A percentile compares a stretch with the other conserved stretches of the same genome.
These are phyloP conservation scores for Macrocentrus cingulum DNA, from an alignment of 1,140 invertebrate species.

Conservation along the genomic window DNA sequence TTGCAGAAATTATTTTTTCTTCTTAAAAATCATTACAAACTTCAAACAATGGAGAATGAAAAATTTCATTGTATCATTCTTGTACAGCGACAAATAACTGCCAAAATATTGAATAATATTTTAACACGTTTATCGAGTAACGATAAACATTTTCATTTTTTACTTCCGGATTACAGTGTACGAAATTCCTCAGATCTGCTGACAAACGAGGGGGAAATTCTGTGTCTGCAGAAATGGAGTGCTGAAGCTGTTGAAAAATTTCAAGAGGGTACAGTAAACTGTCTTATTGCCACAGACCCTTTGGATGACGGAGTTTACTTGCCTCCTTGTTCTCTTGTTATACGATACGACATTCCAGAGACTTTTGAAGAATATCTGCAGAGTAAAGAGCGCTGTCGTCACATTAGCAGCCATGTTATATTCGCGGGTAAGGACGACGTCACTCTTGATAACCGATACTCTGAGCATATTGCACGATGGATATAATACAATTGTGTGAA, in stretches of 20 bases:
- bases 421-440: no score
- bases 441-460: no score
- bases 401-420: conserved; percentile 63
- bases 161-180: conserved; percentile 73
- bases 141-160: conserved; percentile 61
- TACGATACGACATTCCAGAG: conserved; percentile 70
- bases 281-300: conserved; percentile 78
- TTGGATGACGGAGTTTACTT: conserved; percentile 88
- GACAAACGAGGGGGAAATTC: conserved; percentile 59
- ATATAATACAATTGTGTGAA: no score
- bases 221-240: conserved; percentile 63
- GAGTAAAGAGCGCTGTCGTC: conserved; percentile 72
- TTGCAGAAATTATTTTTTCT: conserved; percentile 61
- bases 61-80: conserved; percentile 80
- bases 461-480: no score
- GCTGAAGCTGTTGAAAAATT: conserved; percentile 65
- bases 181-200: conserved; percentile 63
- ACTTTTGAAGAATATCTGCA: conserved; percentile 76
- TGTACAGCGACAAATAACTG: conserved; percentile 74
- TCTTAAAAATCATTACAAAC: conserved; percentile 57
- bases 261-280: conserved; percentile 66
- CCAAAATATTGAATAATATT: conserved; percentile 75
- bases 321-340: conserved; percentile 78
- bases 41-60: conserved; percentile 40
- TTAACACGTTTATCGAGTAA: conserved; percentile 60